phyloP scores from a whole-genome alignment of 1,140 invertebrate species.

The Aporrectodea caliginosa region DNA sequence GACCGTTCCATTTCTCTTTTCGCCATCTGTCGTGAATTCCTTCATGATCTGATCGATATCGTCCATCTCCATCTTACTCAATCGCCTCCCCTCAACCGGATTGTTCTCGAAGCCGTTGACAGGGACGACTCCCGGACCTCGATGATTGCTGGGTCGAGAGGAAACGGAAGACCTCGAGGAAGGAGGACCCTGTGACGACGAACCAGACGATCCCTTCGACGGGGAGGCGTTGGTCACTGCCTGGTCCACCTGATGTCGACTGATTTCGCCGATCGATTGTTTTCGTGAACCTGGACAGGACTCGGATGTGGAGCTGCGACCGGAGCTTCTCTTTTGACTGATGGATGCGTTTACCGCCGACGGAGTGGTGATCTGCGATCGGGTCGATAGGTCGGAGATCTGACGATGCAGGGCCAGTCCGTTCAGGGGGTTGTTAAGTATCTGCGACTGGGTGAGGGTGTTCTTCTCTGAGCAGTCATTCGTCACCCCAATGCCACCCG shows the following conservation, averaged over 20 bases:
- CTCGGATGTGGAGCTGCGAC: background rate
- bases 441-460: constrained; percentile 12
- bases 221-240: background rate
- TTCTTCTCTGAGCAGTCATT: background rate
- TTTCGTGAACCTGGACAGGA: background rate
- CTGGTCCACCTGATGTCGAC: background rate
- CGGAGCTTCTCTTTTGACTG: background rate
- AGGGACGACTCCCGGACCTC: too few species aligned
- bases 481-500: background rate
- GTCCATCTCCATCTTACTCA: background rate
- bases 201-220: too few species aligned
- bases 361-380: background rate
- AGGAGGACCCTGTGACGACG: too few species aligned
- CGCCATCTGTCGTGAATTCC: background rate
- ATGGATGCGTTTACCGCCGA: background rate
- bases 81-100: background rate
- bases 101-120: background rate
- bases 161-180: background rate
- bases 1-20: background rate
- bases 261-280: background rate
- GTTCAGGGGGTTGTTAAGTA: background rate
- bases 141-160: background rate
- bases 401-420: background rate
- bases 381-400: background rate
- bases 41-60: background rate